phyloP scores from a whole-genome alignment of 2,113 vertebrate genomes.

The Cyanistes caeruleus region DNA sequence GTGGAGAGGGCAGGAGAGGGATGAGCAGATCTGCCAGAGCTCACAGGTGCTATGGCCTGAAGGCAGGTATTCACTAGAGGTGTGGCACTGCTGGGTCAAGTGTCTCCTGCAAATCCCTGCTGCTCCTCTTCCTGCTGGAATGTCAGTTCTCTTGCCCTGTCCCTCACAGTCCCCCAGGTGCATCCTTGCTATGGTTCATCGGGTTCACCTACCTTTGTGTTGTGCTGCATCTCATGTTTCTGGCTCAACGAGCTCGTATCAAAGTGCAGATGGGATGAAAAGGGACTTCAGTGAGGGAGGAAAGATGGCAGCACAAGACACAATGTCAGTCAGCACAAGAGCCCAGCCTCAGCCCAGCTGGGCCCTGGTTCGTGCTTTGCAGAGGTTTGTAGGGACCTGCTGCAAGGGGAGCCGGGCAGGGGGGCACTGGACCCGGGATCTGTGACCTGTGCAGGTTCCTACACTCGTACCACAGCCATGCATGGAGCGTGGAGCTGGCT shows the following conservation, averaged over 20 bases:
- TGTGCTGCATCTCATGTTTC: neutral
- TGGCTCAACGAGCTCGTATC: neutral
- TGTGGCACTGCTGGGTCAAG: neutral
- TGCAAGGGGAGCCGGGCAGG: neutral
- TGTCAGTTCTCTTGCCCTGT: neutral
- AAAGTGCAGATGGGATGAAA: neutral
- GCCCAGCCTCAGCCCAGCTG: neutral
- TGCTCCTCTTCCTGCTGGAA: neutral
- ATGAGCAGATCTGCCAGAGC: neutral
- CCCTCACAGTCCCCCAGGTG: too few species aligned
- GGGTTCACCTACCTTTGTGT: neutral
- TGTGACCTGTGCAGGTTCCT: fast-evolving
- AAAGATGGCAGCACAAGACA: neutral
- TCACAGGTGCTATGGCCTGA: neutral
- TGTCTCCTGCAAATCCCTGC: neutral
- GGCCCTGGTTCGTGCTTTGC: neutral
- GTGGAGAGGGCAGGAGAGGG: neutral
- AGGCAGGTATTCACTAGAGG: neutral
- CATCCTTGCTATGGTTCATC: neutral
- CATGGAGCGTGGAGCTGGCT: fast-evolving
- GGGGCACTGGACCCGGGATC: fast-evolving
- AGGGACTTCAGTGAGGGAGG: neutral
- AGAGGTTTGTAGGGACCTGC: neutral
- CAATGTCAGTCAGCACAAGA: neutral
- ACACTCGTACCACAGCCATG: fast-evolving